These are phyloP conservation scores for Strongylocentrotus purpuratus DNA, from an alignment of 35 echinoderm and acorn worm species.

Conservation along the genomic window DNA sequence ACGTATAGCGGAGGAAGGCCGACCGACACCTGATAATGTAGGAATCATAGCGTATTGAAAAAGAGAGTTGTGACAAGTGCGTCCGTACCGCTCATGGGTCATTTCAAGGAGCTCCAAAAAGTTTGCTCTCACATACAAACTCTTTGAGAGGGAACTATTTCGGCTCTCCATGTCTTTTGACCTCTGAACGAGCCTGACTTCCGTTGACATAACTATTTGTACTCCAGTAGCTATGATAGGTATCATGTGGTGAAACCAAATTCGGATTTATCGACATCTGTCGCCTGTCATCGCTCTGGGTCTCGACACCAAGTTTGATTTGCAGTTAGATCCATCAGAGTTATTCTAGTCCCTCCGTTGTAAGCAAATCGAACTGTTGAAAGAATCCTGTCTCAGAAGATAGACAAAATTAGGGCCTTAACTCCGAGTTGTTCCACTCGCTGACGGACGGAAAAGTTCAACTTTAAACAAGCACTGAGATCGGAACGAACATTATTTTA, in stretches of 20 bases:
- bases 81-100: too few relatives aligned
- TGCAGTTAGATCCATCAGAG: constrained; percentile 2
- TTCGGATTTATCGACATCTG: neutral
- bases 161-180: too few relatives aligned
- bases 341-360: constrained; percentile 1
- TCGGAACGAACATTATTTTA: neutral
- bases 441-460: neutral
- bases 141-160: too few relatives aligned
- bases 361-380: neutral
- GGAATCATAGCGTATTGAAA: neutral
- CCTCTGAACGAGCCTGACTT: too few relatives aligned
- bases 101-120: too few relatives aligned
- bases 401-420: neutral
- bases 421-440: neutral
- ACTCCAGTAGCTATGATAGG: too few relatives aligned
- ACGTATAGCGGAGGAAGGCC: neutral
- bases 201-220: too few relatives aligned
- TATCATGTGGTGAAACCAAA: neutral
- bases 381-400: neutral
- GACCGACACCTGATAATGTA: neutral
- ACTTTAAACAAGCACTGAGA: neutral
- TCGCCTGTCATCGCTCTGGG: neutral
- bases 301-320: constrained; percentile 2
- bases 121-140: too few relatives aligned
- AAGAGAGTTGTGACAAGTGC: too few relatives aligned